Evolutionary conservation across 2,888 invertebrate species (phyloP), one percentile per base, ranked within the genome.

Genomic region (Mythimna lalbum): DNA sequence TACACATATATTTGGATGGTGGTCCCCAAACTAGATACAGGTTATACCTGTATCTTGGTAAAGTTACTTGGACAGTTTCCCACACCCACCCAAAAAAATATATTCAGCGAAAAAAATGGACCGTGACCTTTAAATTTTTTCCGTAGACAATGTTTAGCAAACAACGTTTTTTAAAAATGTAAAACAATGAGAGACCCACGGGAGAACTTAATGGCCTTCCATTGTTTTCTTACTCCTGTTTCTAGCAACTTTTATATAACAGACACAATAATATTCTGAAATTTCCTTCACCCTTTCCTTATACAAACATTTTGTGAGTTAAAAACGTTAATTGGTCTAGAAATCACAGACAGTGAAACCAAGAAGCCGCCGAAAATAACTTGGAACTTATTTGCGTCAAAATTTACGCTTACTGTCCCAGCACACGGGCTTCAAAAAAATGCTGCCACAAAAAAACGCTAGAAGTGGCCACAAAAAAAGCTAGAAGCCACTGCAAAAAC

Each of bases 181-280:
- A 39, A 80, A 55, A 67, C 61, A 76, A 76, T 64, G 49, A 65
- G 50, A 63, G 43, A 50, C 77, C 43, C 53, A 27, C 14, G 50
- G 31, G 43, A 53, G 71, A 61, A 57, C 39, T 76, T 76, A 50
- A 59, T 57, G 31, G 47, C 31, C 21, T 63, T 52, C 23, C 39
- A 50, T 64, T 76, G 65, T 76, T 78, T 80, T 61, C 56, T 62
- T 47, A 19, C 10, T 63, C 12, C n/a, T 47, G 53, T 64, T 72
- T 27, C 19, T 36, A 59, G 39, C 23, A 55, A 72, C 31, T 68
- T 66, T 57, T 43, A 61, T 50, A 52, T 60, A 31, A 27, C 21
- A 56, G 17, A 55, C 47, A 49, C 31, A 75, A 63, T 43, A 21
- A 60, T 56, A 62, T 63, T 31, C 36, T 23, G 19, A 27, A 56